A percentile compares a stretch with the other conserved stretches of the same genome.
These are phyloP conservation scores for Lordiphosa andalusiaca DNA, from an alignment of 2,888 invertebrate genomes.

Conservation along the genomic window DNA sequence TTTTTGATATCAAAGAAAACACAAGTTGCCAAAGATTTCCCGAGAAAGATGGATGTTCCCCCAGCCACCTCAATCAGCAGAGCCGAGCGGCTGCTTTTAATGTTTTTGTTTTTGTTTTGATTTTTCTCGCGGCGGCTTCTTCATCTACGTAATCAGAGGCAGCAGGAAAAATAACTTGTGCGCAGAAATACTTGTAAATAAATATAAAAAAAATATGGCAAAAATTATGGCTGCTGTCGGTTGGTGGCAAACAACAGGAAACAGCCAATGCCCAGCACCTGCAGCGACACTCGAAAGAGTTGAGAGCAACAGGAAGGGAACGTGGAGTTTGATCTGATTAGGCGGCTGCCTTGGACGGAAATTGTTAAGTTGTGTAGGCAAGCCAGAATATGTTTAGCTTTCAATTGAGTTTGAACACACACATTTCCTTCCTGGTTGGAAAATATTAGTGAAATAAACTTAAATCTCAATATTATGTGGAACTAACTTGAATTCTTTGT, in stretches of 20 bases:
- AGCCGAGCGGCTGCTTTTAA: conserved; percentile 48
- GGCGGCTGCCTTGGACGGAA: conserved; percentile 23
- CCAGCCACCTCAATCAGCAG: conserved; percentile 8
- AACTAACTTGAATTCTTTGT: too few species aligned
- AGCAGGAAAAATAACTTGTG: conserved; percentile 49
- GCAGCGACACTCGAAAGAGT: conserved; percentile 2
- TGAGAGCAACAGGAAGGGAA: background rate
- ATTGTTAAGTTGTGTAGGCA: conserved; percentile 19
- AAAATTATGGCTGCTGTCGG: conserved; percentile 20
- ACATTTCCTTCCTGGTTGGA: too few species aligned
- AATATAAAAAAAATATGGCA: conserved; percentile 56
- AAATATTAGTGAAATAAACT: too few species aligned
- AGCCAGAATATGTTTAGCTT: background rate
- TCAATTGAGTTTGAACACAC: conserved; percentile 2
- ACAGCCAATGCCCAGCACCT: conserved; percentile 39
- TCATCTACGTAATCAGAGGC: conserved; percentile 42
- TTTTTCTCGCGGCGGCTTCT: conserved; percentile 22
- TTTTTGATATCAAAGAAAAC: conserved; percentile 34
- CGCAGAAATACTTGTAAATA: conserved; percentile 42
- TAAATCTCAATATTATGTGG: too few species aligned
- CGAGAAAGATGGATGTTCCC: conserved; percentile 14
- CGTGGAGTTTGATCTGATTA: conserved; percentile 46
- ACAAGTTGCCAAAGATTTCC: conserved; percentile 26
- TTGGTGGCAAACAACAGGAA: conserved; percentile 58
- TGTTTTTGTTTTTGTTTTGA: conserved; percentile 45